Base-by-base conservation (phyloP, 2,888 invertebrate species). In the Biston betularia region DNA sequence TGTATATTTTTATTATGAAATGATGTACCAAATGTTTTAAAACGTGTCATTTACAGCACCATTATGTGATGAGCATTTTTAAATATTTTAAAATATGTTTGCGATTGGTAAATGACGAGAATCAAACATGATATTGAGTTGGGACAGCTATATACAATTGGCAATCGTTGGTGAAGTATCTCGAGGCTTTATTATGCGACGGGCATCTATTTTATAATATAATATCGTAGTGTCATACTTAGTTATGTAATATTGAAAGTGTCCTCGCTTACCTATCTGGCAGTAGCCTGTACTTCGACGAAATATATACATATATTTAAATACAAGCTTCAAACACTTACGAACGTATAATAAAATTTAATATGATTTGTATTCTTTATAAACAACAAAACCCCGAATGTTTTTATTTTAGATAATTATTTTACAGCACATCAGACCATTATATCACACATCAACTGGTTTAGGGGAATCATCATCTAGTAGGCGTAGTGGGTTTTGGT, bases 181-280 rank as follows among this genome's bases (percentile, higher is more conserved):
- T 48, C 46, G 46, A 48, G 46, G 46, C 46, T 48, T 48, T 48
- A 48, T 48, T 48, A 24, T 48, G 46, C 15, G 46, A 48, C 15
- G 46, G 46, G 46, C 24, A 9, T 9, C 10, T 48, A 48, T 48
- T 48, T 46, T 48, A 24, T n/a, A 48, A 48, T 24, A 48, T 48
- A 48, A 48, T 10, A 48, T 48, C 10, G 9, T 48, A 48, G 46
- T 24, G 46, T 48, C 46, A 15, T 15, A n/a, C 46, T 24, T 48
- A 48, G 46, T 15, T 48, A 10, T 24, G 15, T 10, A 24, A 48
- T 48, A 24, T 4, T 48, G 24, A 48, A 48, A 44, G 24, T 24
- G 46, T 48, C 46, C 46, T 48, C 24, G 46, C 15, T 24, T 24
- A 15, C 46, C 15, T 9, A 15, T 46, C 9, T 10, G 24, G 24